Base-by-base conservation (phyloP, 2,797 vertebrate genomes). In the Danio kyathit region DNA sequence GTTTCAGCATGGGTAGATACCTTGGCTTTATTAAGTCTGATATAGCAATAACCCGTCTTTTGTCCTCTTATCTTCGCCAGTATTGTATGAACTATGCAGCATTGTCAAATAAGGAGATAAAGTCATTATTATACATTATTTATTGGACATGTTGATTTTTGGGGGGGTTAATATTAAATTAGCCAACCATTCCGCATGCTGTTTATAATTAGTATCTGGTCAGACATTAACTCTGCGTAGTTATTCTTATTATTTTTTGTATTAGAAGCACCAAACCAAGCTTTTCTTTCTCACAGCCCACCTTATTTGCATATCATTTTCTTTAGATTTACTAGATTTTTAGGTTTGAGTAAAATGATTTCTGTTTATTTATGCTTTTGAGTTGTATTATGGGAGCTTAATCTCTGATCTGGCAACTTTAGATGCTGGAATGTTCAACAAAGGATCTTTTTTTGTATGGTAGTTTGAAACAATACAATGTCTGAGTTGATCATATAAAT, bases 81-180 rank as follows among this genome's bases (percentile, higher is more conserved):
- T 94, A 89, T 91, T 82, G 91, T 94, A 94, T 71, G 91, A 94
- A 89, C 94, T 94, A 92, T n/a, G 56, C 61, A 84, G 74, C 87
- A 87, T 87, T 85, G 89, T 87, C 88, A 93, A 80, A 93, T 86
- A 88, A 90, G 87, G 88, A 91, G 86, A 89, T 66, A 82, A 40
- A 75, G 86, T 92, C 82, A 94, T 87, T 86, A 88, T 65, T 43
- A 73, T 63, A 12, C 64, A 57, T 61, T 83, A 76, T 76, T 48
- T 67, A 67, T 71, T 48, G 21, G 10, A 69, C 43, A 60, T 8
- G 7, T 60, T 60, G 1, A 61, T 14, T 29, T 19, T 60, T 81
- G 29, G 29, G 29, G 29, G 3, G 43, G 79, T 19, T 60, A 12
- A 29, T 19, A 70, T 13, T 57, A n/a, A 74, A 10, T 56, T 12